Evolutionary conservation across 2,113 vertebrate genomes (phyloP).

Genomic region (Protobothrops mucrosquamatus): DNA sequence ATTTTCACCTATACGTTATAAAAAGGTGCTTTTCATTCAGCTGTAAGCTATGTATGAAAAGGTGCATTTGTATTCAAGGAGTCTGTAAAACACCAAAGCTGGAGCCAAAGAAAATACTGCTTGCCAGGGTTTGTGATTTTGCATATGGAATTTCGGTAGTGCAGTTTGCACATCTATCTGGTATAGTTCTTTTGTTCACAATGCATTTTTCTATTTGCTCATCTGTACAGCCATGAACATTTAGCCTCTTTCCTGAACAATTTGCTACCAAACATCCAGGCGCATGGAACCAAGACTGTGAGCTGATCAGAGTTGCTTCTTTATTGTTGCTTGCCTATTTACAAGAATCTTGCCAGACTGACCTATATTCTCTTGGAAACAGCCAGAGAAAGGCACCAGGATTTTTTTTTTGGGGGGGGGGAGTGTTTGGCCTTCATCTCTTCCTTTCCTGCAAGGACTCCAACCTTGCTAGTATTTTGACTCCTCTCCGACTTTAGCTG

Average conservation of each 20-base stretch:
- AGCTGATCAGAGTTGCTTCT: not conserved
- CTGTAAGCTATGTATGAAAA: not conserved
- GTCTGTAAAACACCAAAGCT: not conserved
- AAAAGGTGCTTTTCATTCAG: not conserved
- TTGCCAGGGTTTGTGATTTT: not conserved
- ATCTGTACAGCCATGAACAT: not conserved
- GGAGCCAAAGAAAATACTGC: not conserved
- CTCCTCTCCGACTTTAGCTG: not conserved
- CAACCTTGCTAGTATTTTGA: not conserved
- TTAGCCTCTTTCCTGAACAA: not conserved
- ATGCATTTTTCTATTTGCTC: not conserved
- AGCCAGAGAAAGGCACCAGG: not conserved
- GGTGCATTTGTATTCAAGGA: not conserved
- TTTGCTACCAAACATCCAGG: not conserved
- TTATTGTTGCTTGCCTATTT: not conserved
- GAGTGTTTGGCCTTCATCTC: not conserved
- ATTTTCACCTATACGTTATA: not conserved
- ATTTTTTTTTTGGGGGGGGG: not conserved
- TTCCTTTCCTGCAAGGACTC: not conserved
- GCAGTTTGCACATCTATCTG: not conserved
- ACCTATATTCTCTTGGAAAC: not conserved
- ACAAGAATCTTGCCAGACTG: not conserved
- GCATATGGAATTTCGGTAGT: not conserved
- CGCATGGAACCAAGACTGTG: not conserved
- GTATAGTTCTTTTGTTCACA: not conserved